Base-by-base conservation (phyloP, 2,113 vertebrate genomes). In the Cricetomys ansorgei region DNA sequence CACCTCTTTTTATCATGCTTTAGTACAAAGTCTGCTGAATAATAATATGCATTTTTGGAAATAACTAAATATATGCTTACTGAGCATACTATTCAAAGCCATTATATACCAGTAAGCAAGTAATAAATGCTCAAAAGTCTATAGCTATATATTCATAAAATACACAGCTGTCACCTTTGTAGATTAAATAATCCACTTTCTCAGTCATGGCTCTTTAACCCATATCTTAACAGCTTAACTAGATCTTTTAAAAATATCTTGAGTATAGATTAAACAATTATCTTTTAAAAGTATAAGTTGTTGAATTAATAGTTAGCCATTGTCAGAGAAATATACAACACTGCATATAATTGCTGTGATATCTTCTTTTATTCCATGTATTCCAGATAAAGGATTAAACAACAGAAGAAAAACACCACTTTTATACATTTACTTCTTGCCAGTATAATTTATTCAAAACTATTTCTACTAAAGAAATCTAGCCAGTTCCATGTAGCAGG, bases 101-200 rank as follows among this genome's bases (percentile, higher is more conserved):
- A 97, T 98, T 98, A 97, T 97, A 98, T 95, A 97, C 97, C 97
- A 95, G 95, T 97, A 98, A 98, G 94, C 97, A 98, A 98, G 97
- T 95, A 98, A 97, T 98, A 98, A 97, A 94, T 94, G 95, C 97
- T 98, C 97, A 94, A 29, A 98, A 97, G 96, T 98, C 97, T 95
- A 93, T 97, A 99, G 98, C 97, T 96, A 98, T 48, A 95, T 86
- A 98, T 97, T 98, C 85, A 89, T 95, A 96, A 98, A 98, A 97
- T 98, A 96, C 53, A 96, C 88, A 97, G 97, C 96, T 98, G 98
- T 96, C 98, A 97, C 72, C 70, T 96, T 97, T 97, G 93, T 92
- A 97, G 90, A 98, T 98, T 96, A 98, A 98, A 98, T 98, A 98
- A 98, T 93, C 91, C 88, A 98, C 97, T 96, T 97, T 81, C 88